Conservation (phyloP, 2,888 invertebrate species). For the Ganaspis brasiliensis region DNA sequence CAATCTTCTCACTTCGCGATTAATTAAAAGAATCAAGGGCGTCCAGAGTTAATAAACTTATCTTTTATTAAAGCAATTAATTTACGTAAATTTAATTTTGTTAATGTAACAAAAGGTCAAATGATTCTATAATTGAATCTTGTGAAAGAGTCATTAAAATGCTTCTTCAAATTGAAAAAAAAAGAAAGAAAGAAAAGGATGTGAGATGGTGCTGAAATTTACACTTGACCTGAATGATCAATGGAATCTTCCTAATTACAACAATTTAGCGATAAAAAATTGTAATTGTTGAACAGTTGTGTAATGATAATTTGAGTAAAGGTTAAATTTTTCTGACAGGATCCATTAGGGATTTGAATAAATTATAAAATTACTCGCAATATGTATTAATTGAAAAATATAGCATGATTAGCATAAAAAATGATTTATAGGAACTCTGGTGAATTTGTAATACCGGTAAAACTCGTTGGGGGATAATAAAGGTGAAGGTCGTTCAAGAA, state of each 20-base stretch:
- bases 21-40: not conserved
- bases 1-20: not conserved
- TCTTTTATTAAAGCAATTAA: not conserved
- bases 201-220: not conserved
- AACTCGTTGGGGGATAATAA: not conserved
- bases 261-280: not conserved
- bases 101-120: not conserved
- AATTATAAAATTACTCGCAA: not conserved
- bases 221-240: slow-evolving; percentile 15
- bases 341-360: not conserved
- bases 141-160: not conserved
- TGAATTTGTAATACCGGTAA: not conserved
- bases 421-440: not conserved
- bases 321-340: not conserved
- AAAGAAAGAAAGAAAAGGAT: not conserved
- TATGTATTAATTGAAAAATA: not conserved
- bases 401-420: not conserved
- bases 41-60: not conserved
- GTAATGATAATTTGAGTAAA: not conserved
- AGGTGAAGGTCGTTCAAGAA: slow-evolving; percentile 15
- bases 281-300: not conserved
- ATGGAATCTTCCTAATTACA: too few species aligned
- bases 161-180: not conserved
- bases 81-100: not conserved
- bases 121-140: not conserved